These are phyloP conservation scores for Microtus oregoni DNA, from an alignment of 2,113 vertebrate species.

Conservation along the genomic window DNA sequence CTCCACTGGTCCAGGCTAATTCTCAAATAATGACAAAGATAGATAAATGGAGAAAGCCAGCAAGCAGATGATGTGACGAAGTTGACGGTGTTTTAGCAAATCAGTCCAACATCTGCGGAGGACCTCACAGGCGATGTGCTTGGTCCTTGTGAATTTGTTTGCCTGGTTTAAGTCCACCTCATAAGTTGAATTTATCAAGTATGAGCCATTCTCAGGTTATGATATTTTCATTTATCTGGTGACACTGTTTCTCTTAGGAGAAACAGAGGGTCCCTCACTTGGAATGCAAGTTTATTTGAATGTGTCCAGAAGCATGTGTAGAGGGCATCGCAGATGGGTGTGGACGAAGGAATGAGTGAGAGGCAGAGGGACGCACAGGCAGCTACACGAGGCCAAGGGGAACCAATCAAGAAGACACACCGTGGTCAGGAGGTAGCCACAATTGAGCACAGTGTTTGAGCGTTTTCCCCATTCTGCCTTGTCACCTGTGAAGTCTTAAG, in stretches of 20 bases:
- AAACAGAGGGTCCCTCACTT: background rate
- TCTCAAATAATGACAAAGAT: background rate
- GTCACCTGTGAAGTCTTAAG: background rate
- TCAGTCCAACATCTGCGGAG: background rate
- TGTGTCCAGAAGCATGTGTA: background rate
- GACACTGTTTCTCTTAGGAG: background rate
- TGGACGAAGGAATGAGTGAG: background rate
- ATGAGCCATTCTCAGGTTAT: background rate
- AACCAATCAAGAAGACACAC: no score
- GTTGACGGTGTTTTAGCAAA: background rate
- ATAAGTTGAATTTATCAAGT: background rate
- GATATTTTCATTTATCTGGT: background rate
- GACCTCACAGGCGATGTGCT: no score
- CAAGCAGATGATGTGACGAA: background rate
- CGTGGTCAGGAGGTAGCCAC: background rate
- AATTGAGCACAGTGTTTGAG: background rate
- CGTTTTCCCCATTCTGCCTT: background rate
- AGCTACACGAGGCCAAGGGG: rapidly evolving
- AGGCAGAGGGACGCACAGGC: background rate
- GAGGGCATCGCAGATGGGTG: background rate
- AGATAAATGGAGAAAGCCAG: background rate
- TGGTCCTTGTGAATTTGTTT: background rate
- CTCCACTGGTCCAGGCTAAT: background rate
- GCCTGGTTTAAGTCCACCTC: background rate
- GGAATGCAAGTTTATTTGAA: background rate